A percentile compares a stretch with the other conserved stretches of the same genome.
These are phyloP conservation scores for Prunella fulvescens DNA, from an alignment of 2,113 vertebrate species.

Conservation along the genomic window DNA sequence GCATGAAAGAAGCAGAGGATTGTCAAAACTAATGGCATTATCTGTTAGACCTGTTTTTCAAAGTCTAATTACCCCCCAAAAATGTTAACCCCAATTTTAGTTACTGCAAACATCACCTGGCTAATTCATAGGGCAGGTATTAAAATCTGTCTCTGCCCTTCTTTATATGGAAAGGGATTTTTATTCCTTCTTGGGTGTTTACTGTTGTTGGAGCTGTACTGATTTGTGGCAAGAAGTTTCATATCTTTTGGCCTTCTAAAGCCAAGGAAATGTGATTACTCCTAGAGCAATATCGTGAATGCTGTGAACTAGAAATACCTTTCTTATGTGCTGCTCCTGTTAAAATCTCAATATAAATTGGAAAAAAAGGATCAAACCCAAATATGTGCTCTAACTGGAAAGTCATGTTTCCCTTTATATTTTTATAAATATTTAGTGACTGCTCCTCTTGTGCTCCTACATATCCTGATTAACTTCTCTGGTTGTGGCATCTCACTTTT, in stretches of 20 bases:
- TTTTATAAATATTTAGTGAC: not conserved
- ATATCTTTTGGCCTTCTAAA: not conserved
- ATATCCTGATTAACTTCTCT: not conserved
- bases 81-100: not conserved
- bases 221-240: not conserved
- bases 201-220: not conserved
- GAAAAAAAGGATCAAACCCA: not conserved
- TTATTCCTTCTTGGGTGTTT: not conserved
- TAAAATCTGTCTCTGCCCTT: not conserved
- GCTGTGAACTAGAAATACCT: not conserved
- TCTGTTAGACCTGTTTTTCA: not conserved
- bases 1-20: not conserved
- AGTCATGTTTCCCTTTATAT: not conserved
- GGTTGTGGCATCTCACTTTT: not conserved
- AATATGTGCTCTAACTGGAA: not conserved
- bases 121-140: not conserved
- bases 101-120: not conserved
- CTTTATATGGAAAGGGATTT: not conserved
- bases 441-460: not conserved
- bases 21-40: not conserved
- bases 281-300: not conserved
- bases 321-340: not conserved
- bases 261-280: not conserved
- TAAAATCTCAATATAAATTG: not conserved
- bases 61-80: not conserved